Evolutionary conservation across 2,888 invertebrate genomes (phyloP).

Genomic region (Colostygia pectinataria): DNA sequence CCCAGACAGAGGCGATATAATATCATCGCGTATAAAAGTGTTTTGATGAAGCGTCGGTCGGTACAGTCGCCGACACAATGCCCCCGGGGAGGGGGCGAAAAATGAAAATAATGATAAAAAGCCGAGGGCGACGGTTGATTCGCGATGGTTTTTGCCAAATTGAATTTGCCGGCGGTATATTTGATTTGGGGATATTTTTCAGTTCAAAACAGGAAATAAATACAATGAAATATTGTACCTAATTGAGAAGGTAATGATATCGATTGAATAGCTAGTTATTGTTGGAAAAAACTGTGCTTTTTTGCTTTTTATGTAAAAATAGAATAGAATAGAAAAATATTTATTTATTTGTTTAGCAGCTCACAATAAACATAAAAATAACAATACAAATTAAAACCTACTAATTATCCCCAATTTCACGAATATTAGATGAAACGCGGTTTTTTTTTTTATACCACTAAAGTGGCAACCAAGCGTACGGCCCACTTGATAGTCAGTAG

Average conservation of each 20-base stretch:
- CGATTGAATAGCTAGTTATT: too few species aligned
- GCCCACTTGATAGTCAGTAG: too few species aligned
- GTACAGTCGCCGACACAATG: slow-evolving; percentile 28
- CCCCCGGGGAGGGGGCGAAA: slow-evolving; percentile 27
- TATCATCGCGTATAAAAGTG: slow-evolving; percentile 31
- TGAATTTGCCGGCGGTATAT: slow-evolving; percentile 26
- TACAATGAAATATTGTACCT: slow-evolving; percentile 12
- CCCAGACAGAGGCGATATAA: slow-evolving; percentile 17
- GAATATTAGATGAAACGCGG: too few species aligned
- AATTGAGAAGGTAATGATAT: slow-evolving; percentile 9
- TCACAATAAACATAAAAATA: too few species aligned
- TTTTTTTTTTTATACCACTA: too few species aligned
- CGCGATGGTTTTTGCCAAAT: slow-evolving; percentile 30
- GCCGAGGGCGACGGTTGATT: slow-evolving; percentile 31
- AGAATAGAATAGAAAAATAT: neutral
- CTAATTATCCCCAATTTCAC: too few species aligned
- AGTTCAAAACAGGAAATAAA: slow-evolving; percentile 13
- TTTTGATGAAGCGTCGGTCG: slow-evolving; percentile 32
- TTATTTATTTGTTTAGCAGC: too few species aligned
- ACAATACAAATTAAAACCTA: too few species aligned
- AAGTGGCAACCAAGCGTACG: too few species aligned
- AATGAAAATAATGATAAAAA: slow-evolving; percentile 40
- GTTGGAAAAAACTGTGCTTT: too few species aligned
- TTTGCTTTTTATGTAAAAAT: too few species aligned
- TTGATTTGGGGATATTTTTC: slow-evolving; percentile 26